A percentile compares a stretch with the other conserved stretches of the same genome.
phyloP scores from a whole-genome alignment of 2,113 vertebrate species.

The Sinocyclocheilus grahami region DNA sequence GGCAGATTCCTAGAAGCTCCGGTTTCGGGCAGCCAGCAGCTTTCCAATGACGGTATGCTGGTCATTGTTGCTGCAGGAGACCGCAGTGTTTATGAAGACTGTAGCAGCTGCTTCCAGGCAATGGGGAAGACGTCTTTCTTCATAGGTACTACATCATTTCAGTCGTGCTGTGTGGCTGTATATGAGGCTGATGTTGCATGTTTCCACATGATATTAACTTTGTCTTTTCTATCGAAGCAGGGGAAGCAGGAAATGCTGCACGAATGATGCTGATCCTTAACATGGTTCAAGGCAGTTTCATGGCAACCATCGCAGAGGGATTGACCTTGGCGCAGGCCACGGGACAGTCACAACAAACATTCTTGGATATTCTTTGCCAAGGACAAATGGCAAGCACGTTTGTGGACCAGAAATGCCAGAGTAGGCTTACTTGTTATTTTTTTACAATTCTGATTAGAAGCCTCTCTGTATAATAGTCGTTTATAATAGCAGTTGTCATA shows the following conservation, averaged over 20 bases:
- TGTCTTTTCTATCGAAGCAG: constrained; percentile 65
- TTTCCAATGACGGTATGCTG: constrained; percentile 96
- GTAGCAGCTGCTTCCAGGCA: constrained; percentile 98
- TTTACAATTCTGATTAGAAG: neutral
- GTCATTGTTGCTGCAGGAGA: constrained; percentile 96
- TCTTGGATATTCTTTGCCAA: constrained; percentile 96
- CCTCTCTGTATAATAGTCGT: too few species aligned
- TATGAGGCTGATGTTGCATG: neutral
- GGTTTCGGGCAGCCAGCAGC: constrained; percentile 95
- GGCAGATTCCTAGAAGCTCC: constrained; percentile 97
- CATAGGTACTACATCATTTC: constrained; percentile 80
- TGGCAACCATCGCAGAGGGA: constrained; percentile 99
- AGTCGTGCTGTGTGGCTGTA: neutral
- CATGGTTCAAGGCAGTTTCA: constrained; percentile 99
- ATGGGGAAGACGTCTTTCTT: constrained; percentile 99
- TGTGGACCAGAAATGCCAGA: constrained; percentile 99
- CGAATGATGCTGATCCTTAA: constrained; percentile 99
- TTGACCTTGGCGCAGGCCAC: constrained; percentile 95
- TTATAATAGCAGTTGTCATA: too few species aligned
- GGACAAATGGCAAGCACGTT: constrained; percentile 98
- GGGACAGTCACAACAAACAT: constrained; percentile 96
- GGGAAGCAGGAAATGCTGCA: constrained; percentile 94
- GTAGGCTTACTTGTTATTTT: constrained; percentile 67
- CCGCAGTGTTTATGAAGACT: constrained; percentile 94
- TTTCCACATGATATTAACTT: neutral